A percentile compares a stretch with the other conserved stretches of the same genome.
phyloP scores from a whole-genome alignment of 2,888 invertebrate species.

The Steinernema hermaphroditum region DNA sequence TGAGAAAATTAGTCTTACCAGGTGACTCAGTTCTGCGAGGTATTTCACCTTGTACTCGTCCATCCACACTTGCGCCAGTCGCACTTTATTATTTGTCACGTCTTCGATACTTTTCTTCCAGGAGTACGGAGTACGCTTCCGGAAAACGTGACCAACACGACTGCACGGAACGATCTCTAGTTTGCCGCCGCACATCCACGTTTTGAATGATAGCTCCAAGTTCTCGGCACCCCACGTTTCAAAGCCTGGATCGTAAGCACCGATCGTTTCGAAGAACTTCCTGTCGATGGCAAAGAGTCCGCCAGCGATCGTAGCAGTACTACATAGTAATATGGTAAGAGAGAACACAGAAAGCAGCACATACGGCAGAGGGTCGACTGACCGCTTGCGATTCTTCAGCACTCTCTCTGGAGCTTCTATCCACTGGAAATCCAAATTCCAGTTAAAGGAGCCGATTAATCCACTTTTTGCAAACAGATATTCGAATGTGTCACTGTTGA shows the following conservation, averaged over 20 bases:
- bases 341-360: slow-evolving; percentile 14
- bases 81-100: slow-evolving; percentile 89
- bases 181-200: slow-evolving; percentile 99
- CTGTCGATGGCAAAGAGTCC: slow-evolving; percentile 94
- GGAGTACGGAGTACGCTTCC: slow-evolving; percentile 95
- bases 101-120: slow-evolving; percentile 97
- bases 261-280: slow-evolving; percentile 87
- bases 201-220: slow-evolving; percentile 77
- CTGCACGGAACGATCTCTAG: slow-evolving; percentile 97
- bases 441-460: slow-evolving; percentile 73
- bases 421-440: no score
- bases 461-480: slow-evolving; percentile 72
- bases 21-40: slow-evolving; percentile 87
- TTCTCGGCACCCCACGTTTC: slow-evolving; percentile 99
- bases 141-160: slow-evolving; percentile 97
- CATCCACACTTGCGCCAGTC: slow-evolving; percentile 92
- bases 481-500: slow-evolving; percentile 88
- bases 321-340: slow-evolving; percentile 27
- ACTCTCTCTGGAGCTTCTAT: no score
- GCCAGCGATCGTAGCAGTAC: slow-evolving; percentile 76
- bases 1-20: slow-evolving; percentile 44
- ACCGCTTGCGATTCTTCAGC: slow-evolving; percentile 73
- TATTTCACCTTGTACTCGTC: slow-evolving; percentile 97
- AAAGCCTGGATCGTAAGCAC: slow-evolving; percentile 96
- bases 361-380: slow-evolving; percentile 84